phyloP scores from a whole-genome alignment of 2,888 invertebrate genomes.

The Ormyrus nitidulus region DNA sequence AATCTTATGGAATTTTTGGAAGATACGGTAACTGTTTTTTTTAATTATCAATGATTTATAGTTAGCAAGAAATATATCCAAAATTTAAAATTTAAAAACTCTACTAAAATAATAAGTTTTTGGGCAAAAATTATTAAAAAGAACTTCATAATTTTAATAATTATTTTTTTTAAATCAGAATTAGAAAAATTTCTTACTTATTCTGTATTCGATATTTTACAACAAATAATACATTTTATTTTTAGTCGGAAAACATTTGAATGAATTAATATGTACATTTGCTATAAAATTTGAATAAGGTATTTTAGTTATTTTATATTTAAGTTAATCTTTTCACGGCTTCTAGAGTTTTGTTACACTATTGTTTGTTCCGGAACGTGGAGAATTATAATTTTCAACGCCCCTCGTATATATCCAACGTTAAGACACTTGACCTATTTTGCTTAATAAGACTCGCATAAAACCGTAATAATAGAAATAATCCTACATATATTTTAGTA shows the following conservation, averaged over 20 bases:
- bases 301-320: background rate
- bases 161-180: too few relatives aligned
- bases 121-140: too few relatives aligned
- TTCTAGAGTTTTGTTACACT: too few relatives aligned
- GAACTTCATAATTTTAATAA: too few relatives aligned
- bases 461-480: background rate
- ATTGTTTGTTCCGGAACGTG: background rate
- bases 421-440: background rate
- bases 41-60: background rate
- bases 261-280: background rate
- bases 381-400: background rate
- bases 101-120: too few relatives aligned
- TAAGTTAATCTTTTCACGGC: background rate
- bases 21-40: conserved; percentile 30
- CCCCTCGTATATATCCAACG: background rate
- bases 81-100: too few relatives aligned
- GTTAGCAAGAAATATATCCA: too few relatives aligned
- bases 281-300: background rate
- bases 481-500: background rate
- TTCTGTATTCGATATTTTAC: too few relatives aligned
- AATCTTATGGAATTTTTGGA: conserved; percentile 35
- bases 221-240: too few relatives aligned
- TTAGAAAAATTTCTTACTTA: too few relatives aligned
- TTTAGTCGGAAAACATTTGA: too few relatives aligned
- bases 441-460: conserved; percentile 6